Base-by-base conservation (phyloP, 1,140 invertebrate genomes). In the Anoplolepis gracilipes region DNA sequence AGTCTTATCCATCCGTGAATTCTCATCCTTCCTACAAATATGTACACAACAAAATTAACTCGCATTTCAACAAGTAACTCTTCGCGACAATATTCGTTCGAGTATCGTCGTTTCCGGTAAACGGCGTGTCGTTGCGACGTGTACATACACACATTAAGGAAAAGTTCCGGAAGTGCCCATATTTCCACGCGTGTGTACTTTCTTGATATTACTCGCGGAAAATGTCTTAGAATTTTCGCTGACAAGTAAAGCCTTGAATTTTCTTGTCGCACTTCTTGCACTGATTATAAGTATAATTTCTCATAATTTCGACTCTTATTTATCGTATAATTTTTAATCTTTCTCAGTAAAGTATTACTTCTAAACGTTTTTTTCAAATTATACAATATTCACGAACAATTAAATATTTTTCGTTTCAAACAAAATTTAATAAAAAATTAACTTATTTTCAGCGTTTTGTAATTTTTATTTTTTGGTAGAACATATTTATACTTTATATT, bases 1-100 rank as follows among this genome's bases (percentile, higher is more conserved):
- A 72, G 79, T 33, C 76, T 61, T 84, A 85, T 69, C 76, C 81
- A 46, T 53, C 42, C 55, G 36, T 30, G 33, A 64, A 64, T 33
- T 85, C 55, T 39, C 36, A 73, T 87, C 72, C 57, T 73, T 82
- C 75, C 67, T 75, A 53, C 75, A 88, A 88, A 85, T 88, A 88
- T 88, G 82, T 88, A 85, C 87, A 85, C 87, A 76, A 81, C 82
- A 87, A 88, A 89, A 89, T 89, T 89, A 89, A 85, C 87, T 72
- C 69, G 70, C 65, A 77, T 76, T 42, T 53, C 55, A 55, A 70
- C 65, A 67, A 42, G 76, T 53, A 67, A 78, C 73, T 78, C 59
- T 42, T 85, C 81, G 39, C 28, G 25, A 82, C 78, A 73, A 61
- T 82, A 81, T 81, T 72, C 49, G 67, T 36, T 36, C 59, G 49